A percentile compares a stretch with the other conserved stretches of the same genome.
Evolutionary conservation across 2,888 invertebrate species (phyloP).

Genomic region (Agapostemon virescens): DNA sequence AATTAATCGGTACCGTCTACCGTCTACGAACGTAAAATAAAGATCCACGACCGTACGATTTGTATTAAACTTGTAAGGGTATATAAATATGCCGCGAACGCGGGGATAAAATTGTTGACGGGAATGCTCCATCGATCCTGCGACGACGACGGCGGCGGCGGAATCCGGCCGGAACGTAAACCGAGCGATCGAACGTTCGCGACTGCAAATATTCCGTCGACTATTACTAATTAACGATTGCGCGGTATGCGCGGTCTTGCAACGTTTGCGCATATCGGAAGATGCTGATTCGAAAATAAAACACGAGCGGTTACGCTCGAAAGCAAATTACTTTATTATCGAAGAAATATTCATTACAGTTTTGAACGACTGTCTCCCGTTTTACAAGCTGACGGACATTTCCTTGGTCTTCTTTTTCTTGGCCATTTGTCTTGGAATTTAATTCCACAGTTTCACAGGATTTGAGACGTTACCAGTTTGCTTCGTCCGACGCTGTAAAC

Average conservation of each 20-base stretch:
- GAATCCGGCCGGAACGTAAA: neutral
- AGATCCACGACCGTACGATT: slow-evolving; percentile 28
- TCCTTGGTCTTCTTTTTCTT: too few species aligned
- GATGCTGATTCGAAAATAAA: neutral
- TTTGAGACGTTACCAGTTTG: too few species aligned
- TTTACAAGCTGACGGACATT: too few species aligned
- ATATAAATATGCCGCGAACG: neutral
- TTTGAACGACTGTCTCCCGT: too few species aligned
- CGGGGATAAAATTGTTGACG: neutral
- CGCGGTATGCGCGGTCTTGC: neutral
- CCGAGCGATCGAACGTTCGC: neutral
- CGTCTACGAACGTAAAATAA: slow-evolving; percentile 29
- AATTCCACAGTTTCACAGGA: too few species aligned
- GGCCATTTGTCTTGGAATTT: too few species aligned
- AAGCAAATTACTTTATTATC: too few species aligned
- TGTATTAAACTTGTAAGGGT: slow-evolving; percentile 3
- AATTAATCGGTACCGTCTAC: slow-evolving; percentile 44
- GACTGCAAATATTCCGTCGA: neutral
- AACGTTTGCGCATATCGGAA: neutral
- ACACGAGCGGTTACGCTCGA: too few species aligned
- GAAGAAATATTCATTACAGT: too few species aligned
- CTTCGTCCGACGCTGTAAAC: too few species aligned
- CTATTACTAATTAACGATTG: neutral
- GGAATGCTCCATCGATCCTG: neutral
- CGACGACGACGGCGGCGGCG: neutral